Base-by-base conservation (phyloP, 2,888 invertebrate genomes). In the Aleiodes testaceus region DNA sequence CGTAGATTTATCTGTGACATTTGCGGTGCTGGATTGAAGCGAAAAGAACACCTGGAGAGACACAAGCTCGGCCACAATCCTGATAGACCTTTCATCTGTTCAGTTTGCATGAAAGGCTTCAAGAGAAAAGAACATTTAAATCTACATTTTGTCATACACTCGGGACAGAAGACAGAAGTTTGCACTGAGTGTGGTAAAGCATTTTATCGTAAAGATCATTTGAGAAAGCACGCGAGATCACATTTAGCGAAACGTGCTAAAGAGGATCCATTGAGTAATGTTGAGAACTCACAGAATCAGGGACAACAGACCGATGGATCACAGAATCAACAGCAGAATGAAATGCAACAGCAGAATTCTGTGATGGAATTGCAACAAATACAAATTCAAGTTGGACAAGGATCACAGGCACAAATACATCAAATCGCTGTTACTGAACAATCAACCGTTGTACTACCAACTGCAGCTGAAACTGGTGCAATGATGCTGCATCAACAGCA, bases 81-180 rank as follows among this genome's bases (percentile, higher is more conserved):
- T 0, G 94, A 94, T 85, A 89, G 94, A 81, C 94, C 94, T 47
- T 94, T 93, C 84, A 93, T 93, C 50, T 94, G 94, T 88, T 91
- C 92, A 61, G 92, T 94, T 49, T 94, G 94, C 82, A 90, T 92
- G 87, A 94, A 94, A 85, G 93, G 92, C 5, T 94, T 94, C 88
- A 94, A 95, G 85, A 90, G 95, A 71, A 92, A 94, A 85, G 95
- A 95, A 83, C 95, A 95, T 81, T 90, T 95, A 81, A 94, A 94
- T 87, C 90, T 95, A 75, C 95, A 95, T 88, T 92, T 93, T 79
- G 94, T 95, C 79, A 95, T 95, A 85, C 95, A 95, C 88, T 94
- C 94, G 69, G 95, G 95, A 44, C 92, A 94, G 85, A 95, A 95
- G 88, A 94, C 93, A 4, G 94, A 95, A 86, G 92, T 93, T 75